phyloP scores from a whole-genome alignment of 2,888 invertebrate species.

The Apodemia zela region DNA sequence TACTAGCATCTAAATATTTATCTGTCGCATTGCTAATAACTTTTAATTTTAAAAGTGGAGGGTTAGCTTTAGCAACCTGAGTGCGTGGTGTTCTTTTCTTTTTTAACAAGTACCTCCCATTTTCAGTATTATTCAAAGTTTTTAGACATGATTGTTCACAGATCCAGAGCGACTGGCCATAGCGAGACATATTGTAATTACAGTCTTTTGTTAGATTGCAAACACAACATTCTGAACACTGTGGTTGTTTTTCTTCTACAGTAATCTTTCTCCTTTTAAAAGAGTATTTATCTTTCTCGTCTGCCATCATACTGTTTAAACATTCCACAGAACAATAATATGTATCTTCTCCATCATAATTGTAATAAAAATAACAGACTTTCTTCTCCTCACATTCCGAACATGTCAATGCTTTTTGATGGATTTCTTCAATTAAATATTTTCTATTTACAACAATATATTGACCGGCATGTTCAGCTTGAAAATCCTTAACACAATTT shows the following conservation, averaged over 20 bases:
- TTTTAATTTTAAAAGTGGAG: conserved; percentile 67
- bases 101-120: conserved; percentile 57
- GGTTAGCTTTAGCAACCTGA: conserved; percentile 33
- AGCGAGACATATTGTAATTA: conserved; percentile 67
- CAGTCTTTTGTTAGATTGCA: conserved; percentile 73
- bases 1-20: conserved; percentile 73
- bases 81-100: conserved; percentile 42
- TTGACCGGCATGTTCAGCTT: conserved; percentile 53
- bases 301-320: conserved; percentile 74
- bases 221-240: conserved; percentile 60
- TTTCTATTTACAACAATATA: conserved; percentile 53
- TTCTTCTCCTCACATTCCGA: conserved; percentile 70
- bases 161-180: conserved; percentile 69
- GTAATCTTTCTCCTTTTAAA: conserved; percentile 75
- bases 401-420: conserved; percentile 47
- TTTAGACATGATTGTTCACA: conserved; percentile 82
- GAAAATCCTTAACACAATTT: conserved; percentile 68
- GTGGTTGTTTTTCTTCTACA: conserved; percentile 53
- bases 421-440: conserved; percentile 64
- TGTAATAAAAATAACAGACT: conserved; percentile 66
- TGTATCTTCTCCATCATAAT: conserved; percentile 66
- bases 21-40: conserved; percentile 77
- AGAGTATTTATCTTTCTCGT: conserved; percentile 76
- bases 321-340: conserved; percentile 79
- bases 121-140: conserved; percentile 59